Evolutionary conservation across 1,140 invertebrate species (phyloP), one percentile per base, ranked within the genome.

Genomic region (Bicyclus anynana): DNA sequence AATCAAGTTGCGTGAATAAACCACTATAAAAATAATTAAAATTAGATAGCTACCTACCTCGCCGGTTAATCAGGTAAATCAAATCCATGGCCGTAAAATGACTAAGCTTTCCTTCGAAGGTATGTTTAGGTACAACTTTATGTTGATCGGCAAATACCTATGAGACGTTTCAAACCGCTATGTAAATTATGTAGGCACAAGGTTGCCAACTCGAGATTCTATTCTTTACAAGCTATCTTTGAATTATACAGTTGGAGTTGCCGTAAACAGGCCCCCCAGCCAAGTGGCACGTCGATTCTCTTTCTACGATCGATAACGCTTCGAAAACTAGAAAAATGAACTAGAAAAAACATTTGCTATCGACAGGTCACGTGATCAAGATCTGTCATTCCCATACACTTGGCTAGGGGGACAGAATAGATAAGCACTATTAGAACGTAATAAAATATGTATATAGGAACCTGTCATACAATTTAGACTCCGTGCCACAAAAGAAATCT

Each of bases 141-240:
- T 47, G 21, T 16, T 47, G 44, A 47, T 47, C 44, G n/a, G 23
- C 27, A 26, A 47, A 47, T 47, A 47, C 44, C 44, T 26, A 6
- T 0, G 44, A 23, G 44, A 47, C 44, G 56, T 59, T 57, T 58
- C 46, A 37, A 35, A 52, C 56, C 20, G 14, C 56, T 52, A 59
- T 59, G 56, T 52, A 59, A 59, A 54, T 54, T 44, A 54, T 54
- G 40, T 44, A 44, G 42, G 26, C 35, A 47, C 40, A 54, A 54
- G 40, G 53, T 54, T 47, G 42, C 53, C 53, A 33, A 47, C 37
- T 47, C 53, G 16, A 13, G 21, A 29, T 16, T 54, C 10, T 44
- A 54, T 53, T 40, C 38, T 53, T 26, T 16, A 26, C 26, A 18
- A 29, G 53, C 40, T 29, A 17, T 7, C 23, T 21, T 21, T 10